A percentile compares a stretch with the other conserved stretches of the same genome.
These are phyloP conservation scores for Pseudomyrmex flavicornis DNA, from an alignment of 1,140 invertebrate genomes.

Conservation along the genomic window DNA sequence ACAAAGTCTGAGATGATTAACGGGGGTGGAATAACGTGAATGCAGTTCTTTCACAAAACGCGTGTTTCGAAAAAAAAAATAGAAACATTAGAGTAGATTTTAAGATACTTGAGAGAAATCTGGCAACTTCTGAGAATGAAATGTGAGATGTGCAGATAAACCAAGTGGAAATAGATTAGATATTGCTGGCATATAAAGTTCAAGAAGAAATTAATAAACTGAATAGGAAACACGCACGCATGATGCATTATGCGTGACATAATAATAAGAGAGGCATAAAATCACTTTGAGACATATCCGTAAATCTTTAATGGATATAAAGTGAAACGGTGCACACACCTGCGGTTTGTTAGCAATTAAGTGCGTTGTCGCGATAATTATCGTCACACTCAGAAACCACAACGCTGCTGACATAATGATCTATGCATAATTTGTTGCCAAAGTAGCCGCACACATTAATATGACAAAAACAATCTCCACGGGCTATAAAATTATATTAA, in stretches of 20 bases:
- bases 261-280: neutral
- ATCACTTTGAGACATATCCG: neutral
- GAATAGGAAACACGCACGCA: neutral
- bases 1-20: slow-evolving; percentile 49
- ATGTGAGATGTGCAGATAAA: neutral
- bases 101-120: neutral
- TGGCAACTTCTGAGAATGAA: neutral
- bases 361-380: neutral
- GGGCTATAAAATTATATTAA: neutral
- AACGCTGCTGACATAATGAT: slow-evolving; percentile 23
- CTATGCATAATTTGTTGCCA: slow-evolving; percentile 4
- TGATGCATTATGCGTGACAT: neutral
- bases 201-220: neutral
- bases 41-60: neutral
- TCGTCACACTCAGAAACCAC: slow-evolving; percentile 1
- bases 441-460: neutral
- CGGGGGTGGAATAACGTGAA: neutral
- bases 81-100: neutral
- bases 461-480: neutral
- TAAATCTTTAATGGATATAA: slow-evolving; percentile 13
- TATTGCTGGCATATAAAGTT: neutral
- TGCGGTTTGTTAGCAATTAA: slow-evolving; percentile 7
- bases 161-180: neutral
- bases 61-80: neutral
- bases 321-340: no score